Percentiles rank a stretch among this genome's conserved stretches.
These are phyloP conservation scores for Nesospiza acunhae DNA, from an alignment of 2,113 vertebrate species.

Conservation along the genomic window DNA sequence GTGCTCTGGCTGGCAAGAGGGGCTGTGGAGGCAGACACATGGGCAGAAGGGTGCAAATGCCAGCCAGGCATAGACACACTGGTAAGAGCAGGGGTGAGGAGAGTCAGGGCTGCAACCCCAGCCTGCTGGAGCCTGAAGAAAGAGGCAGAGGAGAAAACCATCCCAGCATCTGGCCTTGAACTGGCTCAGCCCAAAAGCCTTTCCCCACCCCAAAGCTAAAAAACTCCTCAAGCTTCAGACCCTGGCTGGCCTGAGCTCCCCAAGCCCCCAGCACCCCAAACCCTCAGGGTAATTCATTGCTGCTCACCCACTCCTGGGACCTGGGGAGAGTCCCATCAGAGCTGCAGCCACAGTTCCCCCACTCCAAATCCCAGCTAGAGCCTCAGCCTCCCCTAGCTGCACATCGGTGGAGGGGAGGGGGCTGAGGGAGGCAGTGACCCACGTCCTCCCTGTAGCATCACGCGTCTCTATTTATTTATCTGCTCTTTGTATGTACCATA, in stretches of 20 bases:
- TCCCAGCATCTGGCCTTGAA: neutral
- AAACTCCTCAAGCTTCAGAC: neutral
- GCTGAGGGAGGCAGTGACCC: neutral
- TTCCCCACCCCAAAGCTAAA: neutral
- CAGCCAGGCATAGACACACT: neutral
- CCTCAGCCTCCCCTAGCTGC: neutral
- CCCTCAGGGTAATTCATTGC: slow-evolving; percentile 48
- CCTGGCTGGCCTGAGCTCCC: neutral
- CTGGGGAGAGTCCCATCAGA: neutral
- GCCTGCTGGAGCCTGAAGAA: neutral
- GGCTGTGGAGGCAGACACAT: accelerated
- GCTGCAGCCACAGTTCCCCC: neutral
- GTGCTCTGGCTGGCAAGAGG: neutral
- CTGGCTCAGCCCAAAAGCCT: neutral
- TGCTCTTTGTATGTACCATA: slow-evolving; percentile 44
- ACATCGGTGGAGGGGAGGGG: accelerated
- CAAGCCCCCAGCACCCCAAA: neutral
- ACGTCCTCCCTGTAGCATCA: neutral
- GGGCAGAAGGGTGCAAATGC: neutral
- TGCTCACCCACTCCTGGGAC: neutral
- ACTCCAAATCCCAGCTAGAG: neutral
- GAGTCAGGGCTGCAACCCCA: neutral
- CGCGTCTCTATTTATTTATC: slow-evolving; percentile 56
- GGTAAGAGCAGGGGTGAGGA: neutral
- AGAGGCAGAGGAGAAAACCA: neutral